Conservation (phyloP, 1,140 invertebrate species). For the Neuroterus valhalla region DNA sequence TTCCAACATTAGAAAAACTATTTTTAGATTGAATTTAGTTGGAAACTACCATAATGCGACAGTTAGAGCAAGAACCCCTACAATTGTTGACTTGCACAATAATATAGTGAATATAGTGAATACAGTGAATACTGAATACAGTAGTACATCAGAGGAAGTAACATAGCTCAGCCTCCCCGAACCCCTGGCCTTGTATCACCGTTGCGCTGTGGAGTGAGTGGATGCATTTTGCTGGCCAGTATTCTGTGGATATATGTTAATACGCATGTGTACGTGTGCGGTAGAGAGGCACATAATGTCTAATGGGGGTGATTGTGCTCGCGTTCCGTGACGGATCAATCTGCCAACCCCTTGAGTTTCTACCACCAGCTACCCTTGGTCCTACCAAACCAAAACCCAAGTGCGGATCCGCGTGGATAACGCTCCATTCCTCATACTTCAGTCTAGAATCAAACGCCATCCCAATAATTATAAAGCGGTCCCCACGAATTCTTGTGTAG, state of each 20-base stretch:
- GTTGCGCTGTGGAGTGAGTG: conserved; percentile 40
- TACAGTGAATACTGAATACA: conserved; percentile 51
- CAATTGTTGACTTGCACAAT: conserved; percentile 56
- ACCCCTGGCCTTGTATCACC: too few relatives aligned
- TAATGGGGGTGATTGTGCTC: conserved; percentile 75
- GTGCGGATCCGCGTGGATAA: conserved; percentile 60
- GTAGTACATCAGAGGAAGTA: conserved; percentile 64
- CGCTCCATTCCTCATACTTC: conserved; percentile 65
- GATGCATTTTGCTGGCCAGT: conserved; percentile 65
- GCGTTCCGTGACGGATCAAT: conserved; percentile 74
- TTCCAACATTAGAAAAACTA: too few relatives aligned
- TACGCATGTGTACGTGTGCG: conserved; percentile 50
- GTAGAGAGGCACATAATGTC: conserved; percentile 71
- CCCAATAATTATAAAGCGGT: background rate
- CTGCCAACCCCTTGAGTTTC: conserved; percentile 68
- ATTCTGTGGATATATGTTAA: conserved; percentile 52
- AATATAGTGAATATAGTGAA: conserved; percentile 53
- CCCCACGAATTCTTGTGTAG: background rate
- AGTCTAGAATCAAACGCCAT: conserved; percentile 50
- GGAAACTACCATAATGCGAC: conserved; percentile 11
- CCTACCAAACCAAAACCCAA: conserved; percentile 55
- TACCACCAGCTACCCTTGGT: conserved; percentile 53
- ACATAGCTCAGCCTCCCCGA: conserved; percentile 62
- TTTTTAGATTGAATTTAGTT: too few relatives aligned
- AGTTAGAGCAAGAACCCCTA: too few relatives aligned